Percentiles rank a stretch among this genome's conserved stretches.
Conservation (phyloP, 2,888 invertebrate genomes). For the Drosophila fungiperda region DNA sequence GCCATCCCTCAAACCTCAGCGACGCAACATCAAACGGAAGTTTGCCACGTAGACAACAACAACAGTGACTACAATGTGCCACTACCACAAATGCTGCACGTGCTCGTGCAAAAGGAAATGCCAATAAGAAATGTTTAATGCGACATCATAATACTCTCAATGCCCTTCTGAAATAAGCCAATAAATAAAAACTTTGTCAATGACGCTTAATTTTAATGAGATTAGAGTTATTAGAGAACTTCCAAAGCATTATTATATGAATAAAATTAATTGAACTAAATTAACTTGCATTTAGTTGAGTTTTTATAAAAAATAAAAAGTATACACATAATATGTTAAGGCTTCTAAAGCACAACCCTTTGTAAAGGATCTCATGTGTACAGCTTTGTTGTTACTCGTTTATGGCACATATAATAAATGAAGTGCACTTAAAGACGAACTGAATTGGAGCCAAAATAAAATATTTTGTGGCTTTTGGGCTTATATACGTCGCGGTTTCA, state of each 20-base stretch:
- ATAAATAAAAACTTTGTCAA: neutral
- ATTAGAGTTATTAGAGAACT: neutral
- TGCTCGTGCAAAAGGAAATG: slow-evolving; percentile 41
- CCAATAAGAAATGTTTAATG: slow-evolving; percentile 12
- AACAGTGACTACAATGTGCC: slow-evolving; percentile 28
- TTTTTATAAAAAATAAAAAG: neutral
- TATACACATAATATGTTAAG: neutral
- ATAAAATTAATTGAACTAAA: neutral
- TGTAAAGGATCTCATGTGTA: neutral
- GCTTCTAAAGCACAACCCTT: neutral
- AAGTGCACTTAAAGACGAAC: slow-evolving; percentile 16
- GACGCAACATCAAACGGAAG: slow-evolving; percentile 54
- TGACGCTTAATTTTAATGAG: neutral
- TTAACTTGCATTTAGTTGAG: neutral
- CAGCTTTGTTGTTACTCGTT: neutral
- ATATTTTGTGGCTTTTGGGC: slow-evolving; percentile 16
- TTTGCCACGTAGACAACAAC: slow-evolving; percentile 59
- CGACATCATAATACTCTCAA: slow-evolving; percentile 26
- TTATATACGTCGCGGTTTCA: slow-evolving; percentile 21
- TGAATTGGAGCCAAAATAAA: slow-evolving; percentile 12
- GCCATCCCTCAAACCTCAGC: slow-evolving; percentile 16
- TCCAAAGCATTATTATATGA: neutral
- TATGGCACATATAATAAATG: neutral
- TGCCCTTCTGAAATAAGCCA: neutral
- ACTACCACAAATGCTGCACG: slow-evolving; percentile 43